Base-by-base conservation (phyloP, 2,797 vertebrate genomes). In the Sebastes glaucus region DNA sequence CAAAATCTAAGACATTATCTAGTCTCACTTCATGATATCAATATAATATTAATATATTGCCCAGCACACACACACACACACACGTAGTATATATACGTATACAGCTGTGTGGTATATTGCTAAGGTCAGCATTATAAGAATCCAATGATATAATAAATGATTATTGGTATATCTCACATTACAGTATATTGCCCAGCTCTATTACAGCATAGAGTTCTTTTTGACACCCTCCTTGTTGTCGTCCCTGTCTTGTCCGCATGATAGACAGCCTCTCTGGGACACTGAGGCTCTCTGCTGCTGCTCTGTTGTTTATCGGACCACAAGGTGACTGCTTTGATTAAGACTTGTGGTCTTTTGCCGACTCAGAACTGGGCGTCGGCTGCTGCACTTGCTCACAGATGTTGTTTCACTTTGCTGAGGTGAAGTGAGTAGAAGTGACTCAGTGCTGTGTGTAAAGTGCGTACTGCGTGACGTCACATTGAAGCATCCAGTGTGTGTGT, bases 381-480 rank as follows among this genome's bases (percentile, higher is more conserved):
- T 81, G 71, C 82, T 75, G 71, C 77, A 56, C 68, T 56, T 14
- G 81, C 77, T 80, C 80, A 74, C 80, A 91, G 87, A 92, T 86
- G 89, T 87, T 84, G 86, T 87, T 88, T 85, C 62, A 77, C 77
- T 88, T 77, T 59, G 75, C 69, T 77, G 80, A 86, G 82, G 74
- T 91, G 89, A 89, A 84, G 77, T 78, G 90, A 89, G 81, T 83
- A 75, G 78, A 89, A 87, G 89, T 91, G 91, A 93, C 85, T 89
- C 89, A 86, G 88, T 89, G 85, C 85, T 73, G 82, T 77, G 87
- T 84, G 88, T 89, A 71, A 79, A 83, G 81, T 88, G 86, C 69
- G 66, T 84, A 83, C 25, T 71, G 71, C 3, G 78, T 90, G 89
- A 92, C 81, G 84, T 93, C 90, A 93, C 62, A 27, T 57, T 61